phyloP scores from a whole-genome alignment of 1,140 invertebrate species.

The Drosophila suzukii region DNA sequence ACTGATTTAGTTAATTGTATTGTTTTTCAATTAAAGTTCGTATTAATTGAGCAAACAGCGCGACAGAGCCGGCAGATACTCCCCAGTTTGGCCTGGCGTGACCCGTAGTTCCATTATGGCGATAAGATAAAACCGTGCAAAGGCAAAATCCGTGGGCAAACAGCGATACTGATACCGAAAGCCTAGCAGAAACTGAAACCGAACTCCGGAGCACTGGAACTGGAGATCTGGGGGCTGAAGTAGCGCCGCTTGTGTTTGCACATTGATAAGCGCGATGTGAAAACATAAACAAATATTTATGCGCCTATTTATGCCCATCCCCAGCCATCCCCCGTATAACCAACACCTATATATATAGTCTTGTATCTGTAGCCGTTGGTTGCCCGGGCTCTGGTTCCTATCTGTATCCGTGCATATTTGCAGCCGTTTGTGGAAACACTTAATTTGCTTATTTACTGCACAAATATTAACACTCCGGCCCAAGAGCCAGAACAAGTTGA shows the following conservation, averaged over 20 bases:
- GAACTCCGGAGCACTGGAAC: neutral
- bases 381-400: neutral
- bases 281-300: slow-evolving; percentile 76
- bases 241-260: slow-evolving; percentile 62
- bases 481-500: slow-evolving; percentile 40
- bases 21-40: slow-evolving; percentile 82
- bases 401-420: slow-evolving; percentile 46
- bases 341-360: slow-evolving; percentile 8
- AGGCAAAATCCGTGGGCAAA: slow-evolving; percentile 38
- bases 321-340: slow-evolving; percentile 3
- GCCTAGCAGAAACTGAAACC: slow-evolving; percentile 3
- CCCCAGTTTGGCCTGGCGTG: slow-evolving; percentile 29
- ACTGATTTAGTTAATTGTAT: slow-evolving; percentile 83
- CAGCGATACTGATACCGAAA: slow-evolving; percentile 17
- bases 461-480: slow-evolving; percentile 46
- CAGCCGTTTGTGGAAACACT: slow-evolving; percentile 45
- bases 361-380: slow-evolving; percentile 14
- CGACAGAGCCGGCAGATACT: slow-evolving; percentile 13
- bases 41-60: slow-evolving; percentile 79
- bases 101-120: slow-evolving; percentile 26
- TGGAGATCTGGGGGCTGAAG: slow-evolving; percentile 6
- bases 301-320: slow-evolving; percentile 51
- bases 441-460: slow-evolving; percentile 53
- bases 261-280: slow-evolving; percentile 67
- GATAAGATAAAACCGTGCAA: slow-evolving; percentile 64